Conservation (phyloP, 2,113 vertebrate species). For the Clupea harengus region DNA sequence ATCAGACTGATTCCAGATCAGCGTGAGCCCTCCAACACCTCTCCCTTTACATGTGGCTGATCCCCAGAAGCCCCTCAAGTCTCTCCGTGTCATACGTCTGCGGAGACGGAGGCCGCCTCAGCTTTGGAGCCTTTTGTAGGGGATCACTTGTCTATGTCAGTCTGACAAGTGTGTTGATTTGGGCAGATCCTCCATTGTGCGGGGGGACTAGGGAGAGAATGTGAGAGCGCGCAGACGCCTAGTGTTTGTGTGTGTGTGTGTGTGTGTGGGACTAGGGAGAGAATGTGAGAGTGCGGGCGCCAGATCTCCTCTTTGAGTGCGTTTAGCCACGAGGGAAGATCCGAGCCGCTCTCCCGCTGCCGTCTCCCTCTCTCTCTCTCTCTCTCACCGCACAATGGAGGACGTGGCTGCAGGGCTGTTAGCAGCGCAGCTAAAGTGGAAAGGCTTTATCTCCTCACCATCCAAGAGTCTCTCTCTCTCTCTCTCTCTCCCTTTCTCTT, state of each 20-base stretch:
- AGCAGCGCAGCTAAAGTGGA: slow-evolving; percentile 58
- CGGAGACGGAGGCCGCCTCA: background rate
- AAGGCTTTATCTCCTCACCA: slow-evolving; percentile 65
- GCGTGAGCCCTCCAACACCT: background rate
- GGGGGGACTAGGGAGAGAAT: slow-evolving; percentile 58
- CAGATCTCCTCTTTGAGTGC: slow-evolving; percentile 40
- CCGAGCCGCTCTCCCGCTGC: slow-evolving; percentile 23
- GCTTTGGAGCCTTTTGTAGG: slow-evolving; percentile 53
- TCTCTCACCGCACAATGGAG: slow-evolving; percentile 49
- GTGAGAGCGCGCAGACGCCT: slow-evolving; percentile 51
- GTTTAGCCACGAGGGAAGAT: slow-evolving; percentile 60
- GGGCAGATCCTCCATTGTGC: slow-evolving; percentile 67
- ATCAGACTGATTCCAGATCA: background rate
- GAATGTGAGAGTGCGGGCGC: slow-evolving; percentile 60
- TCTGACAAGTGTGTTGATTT: slow-evolving; percentile 70
- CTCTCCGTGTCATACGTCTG: background rate
- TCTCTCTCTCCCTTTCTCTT: background rate
- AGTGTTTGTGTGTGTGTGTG: too few relatives aligned
- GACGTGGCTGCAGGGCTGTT: slow-evolving; percentile 66
- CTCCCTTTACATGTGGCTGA: background rate
- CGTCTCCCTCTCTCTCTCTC: slow-evolving; percentile 44
- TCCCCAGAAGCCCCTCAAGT: background rate
- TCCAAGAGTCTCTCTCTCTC: slow-evolving; percentile 57
- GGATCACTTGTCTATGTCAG: slow-evolving; percentile 64
- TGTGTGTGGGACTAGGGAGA: slow-evolving; percentile 43